These are phyloP conservation scores for Polymixis flavicincta DNA, from an alignment of 2,888 invertebrate genomes.

Conservation along the genomic window DNA sequence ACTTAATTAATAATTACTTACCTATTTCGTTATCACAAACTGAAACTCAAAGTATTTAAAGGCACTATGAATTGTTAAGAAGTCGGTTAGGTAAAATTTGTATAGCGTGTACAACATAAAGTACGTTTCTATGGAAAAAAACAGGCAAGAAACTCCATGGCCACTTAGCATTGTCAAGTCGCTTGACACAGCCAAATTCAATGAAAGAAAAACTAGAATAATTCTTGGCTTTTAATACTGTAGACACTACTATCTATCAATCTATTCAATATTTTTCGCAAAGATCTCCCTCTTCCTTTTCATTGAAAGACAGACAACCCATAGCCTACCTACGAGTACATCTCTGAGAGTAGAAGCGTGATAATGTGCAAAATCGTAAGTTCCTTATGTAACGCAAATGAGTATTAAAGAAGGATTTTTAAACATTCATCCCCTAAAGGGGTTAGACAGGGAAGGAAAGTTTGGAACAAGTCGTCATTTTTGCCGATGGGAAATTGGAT, in stretches of 20 bases:
- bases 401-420: not conserved
- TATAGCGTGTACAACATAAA: not conserved
- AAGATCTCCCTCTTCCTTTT: not conserved
- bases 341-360: not conserved
- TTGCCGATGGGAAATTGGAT: not conserved
- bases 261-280: too few species aligned
- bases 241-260: not conserved
- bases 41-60: too few species aligned
- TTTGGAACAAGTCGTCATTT: not conserved
- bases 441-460: not conserved
- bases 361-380: not conserved
- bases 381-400: too few species aligned
- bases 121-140: not conserved
- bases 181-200: not conserved
- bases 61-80: not conserved
- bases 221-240: too few species aligned
- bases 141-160: not conserved
- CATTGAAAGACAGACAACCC: not conserved
- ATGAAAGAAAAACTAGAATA: not conserved
- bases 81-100: not conserved
- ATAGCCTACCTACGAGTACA: too few species aligned
- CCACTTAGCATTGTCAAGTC: too few species aligned
- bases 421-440: not conserved
- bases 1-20: not conserved
- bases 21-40: not conserved